Evolutionary conservation across 2,888 invertebrate species (phyloP).

Genomic region (Pycnomerus fuliginosus): DNA sequence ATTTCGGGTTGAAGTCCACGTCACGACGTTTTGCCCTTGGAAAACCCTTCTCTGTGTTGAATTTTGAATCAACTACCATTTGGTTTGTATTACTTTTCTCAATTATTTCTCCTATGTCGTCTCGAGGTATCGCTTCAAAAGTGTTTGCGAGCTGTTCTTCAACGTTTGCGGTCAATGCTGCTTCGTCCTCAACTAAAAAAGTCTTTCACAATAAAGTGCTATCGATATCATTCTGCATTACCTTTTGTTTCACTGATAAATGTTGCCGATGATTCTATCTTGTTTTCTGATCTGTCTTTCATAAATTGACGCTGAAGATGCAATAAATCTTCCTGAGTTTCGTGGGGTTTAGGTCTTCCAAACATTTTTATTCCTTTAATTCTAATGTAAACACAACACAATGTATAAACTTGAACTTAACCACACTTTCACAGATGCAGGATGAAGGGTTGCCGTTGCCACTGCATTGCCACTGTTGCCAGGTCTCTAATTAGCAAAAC

Average conservation of each 20-base stretch:
- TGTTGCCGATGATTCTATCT: constrained; percentile 64
- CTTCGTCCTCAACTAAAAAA: constrained; percentile 7
- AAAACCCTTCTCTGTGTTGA: constrained; percentile 51
- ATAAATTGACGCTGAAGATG: constrained; percentile 73
- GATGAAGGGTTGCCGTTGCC: too few species aligned
- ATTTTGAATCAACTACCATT: constrained; percentile 29
- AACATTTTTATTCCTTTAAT: constrained; percentile 59
- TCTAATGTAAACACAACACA: too few species aligned
- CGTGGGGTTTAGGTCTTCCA: constrained; percentile 66
- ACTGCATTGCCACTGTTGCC: too few species aligned
- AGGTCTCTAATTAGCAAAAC: too few species aligned
- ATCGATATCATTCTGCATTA: not conserved
- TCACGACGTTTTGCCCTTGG: constrained; percentile 55
- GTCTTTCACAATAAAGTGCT: constrained; percentile 4
- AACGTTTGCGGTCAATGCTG: constrained; percentile 27
- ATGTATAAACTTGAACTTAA: too few species aligned
- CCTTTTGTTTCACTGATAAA: constrained; percentile 44
- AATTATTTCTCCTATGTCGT: constrained; percentile 59
- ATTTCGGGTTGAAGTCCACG: constrained; percentile 27
- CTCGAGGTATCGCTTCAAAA: constrained; percentile 52
- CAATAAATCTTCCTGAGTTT: constrained; percentile 73
- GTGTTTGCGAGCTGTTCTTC: constrained; percentile 46
- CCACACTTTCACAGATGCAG: too few species aligned
- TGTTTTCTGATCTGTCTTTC: constrained; percentile 57
- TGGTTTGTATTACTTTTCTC: constrained; percentile 53